Evolutionary conservation across 2,797 vertebrate species (phyloP), one percentile per base, ranked within the genome.

Genomic region (Falco columbarius): DNA sequence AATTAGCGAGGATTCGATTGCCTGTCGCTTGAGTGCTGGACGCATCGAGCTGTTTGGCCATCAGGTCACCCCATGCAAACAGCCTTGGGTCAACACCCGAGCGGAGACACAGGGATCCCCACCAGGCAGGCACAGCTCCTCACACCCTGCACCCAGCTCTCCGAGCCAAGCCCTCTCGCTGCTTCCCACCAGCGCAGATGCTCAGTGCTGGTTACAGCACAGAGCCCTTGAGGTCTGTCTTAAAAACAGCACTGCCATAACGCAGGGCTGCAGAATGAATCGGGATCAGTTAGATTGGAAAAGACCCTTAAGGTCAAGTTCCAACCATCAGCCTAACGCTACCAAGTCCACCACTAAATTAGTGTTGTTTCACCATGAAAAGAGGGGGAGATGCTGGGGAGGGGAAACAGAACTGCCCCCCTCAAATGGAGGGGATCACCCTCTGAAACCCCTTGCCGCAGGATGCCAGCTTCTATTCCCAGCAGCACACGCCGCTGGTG

Each of bases 401-500:
- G 15, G 21, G 29, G n/a, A 20, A 38, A 32, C 12, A 32, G 21
- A 26, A 21, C 14, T 3, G 9, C 24, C 61, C 49, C 42, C 36
- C 34, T 42, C 24, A 49, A 34, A 70, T 2, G 9, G 26, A 52
- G 29, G 44, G 22, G 21, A 68, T 14, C 15, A 12, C 26, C 19
- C 40, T 55, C 40, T 15, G 30, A 32, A n/a, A 49, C 6, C 61
- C 42, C 29, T 27, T 14, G 21, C 55, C 7, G 3, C 23, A 34
- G 52, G n/a, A 54, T 26, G 46, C 19, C 2, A 40, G 44, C 38
- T 30, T 20, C 54, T 24, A 5, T 11, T 44, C 36, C 51, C 36
- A 17, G 42, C 2, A 16, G 26, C 26, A 34, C 26, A 5, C 4
- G 19, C 30, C 5, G 4, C 14, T 3, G 5, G 36, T 3, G 17